Evolutionary conservation across 2,888 invertebrate genomes (phyloP).

Genomic region (Zootermopsis nevadensis): DNA sequence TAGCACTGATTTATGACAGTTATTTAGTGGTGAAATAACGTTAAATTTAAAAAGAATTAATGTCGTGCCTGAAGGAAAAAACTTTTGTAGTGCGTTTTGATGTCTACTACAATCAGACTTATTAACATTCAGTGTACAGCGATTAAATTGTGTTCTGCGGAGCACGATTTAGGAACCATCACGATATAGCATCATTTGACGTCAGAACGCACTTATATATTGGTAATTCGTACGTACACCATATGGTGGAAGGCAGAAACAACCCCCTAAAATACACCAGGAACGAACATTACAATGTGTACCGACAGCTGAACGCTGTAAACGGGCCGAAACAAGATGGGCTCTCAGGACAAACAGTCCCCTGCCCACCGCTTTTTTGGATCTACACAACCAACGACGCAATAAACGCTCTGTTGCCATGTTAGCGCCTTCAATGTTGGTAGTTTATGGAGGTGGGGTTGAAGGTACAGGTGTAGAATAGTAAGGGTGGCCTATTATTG

Average conservation of each 20-base stretch:
- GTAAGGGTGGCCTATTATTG: background rate
- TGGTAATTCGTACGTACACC: background rate
- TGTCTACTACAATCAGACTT: no score
- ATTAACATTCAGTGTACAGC: no score
- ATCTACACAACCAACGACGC: background rate
- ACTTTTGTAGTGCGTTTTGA: no score
- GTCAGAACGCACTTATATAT: background rate
- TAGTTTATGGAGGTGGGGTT: background rate
- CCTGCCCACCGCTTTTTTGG: background rate
- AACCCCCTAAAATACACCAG: background rate
- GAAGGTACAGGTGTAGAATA: constrained; percentile 26
- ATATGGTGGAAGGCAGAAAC: background rate
- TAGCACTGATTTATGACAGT: no score
- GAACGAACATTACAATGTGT: background rate
- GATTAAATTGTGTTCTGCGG: background rate
- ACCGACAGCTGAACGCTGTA: background rate
- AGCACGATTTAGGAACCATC: background rate
- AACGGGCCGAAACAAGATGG: background rate
- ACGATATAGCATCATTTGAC: background rate
- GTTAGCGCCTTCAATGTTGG: background rate
- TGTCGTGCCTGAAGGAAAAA: no score
- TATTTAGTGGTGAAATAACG: no score
- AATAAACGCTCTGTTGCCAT: background rate
- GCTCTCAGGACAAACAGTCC: background rate
- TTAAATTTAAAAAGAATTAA: no score